phyloP scores from a whole-genome alignment of 2,113 vertebrate species.

The Planiliza haematocheilus region DNA sequence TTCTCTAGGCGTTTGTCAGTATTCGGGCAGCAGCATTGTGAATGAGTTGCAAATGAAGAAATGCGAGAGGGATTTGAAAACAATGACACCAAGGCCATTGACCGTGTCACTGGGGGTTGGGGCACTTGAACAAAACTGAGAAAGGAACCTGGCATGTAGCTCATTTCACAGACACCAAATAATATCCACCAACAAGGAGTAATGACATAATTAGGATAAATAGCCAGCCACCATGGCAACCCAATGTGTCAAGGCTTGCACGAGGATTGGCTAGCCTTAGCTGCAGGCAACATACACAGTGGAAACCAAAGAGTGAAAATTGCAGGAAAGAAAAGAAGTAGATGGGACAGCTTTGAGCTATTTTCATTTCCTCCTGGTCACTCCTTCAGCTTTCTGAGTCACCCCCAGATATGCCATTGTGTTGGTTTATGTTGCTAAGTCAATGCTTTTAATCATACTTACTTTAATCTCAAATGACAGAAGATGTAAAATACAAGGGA shows the following conservation, averaged over 20 bases:
- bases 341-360: conserved; percentile 27
- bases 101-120: conserved; percentile 30
- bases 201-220: conserved; percentile 65
- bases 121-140: conserved; percentile 19
- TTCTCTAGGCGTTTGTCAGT: no score
- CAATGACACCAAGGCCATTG: conserved; percentile 51
- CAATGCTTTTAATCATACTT: neutral
- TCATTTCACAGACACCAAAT: conserved; percentile 55
- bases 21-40: no score
- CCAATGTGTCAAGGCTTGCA: conserved; percentile 58
- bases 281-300: conserved; percentile 55
- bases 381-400: conserved; percentile 21
- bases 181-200: conserved; percentile 37
- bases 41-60: no score
- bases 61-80: conserved; percentile 14
- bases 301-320: conserved; percentile 66
- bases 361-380: conserved; percentile 42
- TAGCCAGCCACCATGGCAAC: conserved; percentile 60
- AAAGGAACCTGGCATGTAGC: conserved; percentile 32
- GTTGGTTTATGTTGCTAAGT: neutral
- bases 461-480: neutral
- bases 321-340: conserved; percentile 43
- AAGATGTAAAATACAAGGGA: neutral
- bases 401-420: neutral
- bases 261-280: conserved; percentile 48